phyloP scores from a whole-genome alignment of 2,888 invertebrate species.

The Bhutanitis thaidina region DNA sequence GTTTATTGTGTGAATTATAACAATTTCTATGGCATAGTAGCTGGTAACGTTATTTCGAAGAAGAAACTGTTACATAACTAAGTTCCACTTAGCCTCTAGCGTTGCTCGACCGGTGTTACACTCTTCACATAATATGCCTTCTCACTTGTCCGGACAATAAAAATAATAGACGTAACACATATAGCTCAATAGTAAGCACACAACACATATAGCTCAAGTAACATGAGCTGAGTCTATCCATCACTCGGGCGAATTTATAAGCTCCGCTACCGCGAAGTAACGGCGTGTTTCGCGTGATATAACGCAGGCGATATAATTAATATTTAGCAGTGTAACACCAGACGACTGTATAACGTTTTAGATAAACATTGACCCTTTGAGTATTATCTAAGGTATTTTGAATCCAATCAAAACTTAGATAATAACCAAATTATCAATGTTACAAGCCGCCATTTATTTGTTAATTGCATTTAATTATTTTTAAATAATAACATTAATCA shows the following conservation, averaged over 20 bases:
- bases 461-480: not conserved
- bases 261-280: too few species aligned
- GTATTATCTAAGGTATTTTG: constrained; percentile 10
- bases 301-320: too few species aligned
- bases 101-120: constrained; percentile 23
- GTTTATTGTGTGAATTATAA: constrained; percentile 73
- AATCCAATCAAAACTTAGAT: not conserved
- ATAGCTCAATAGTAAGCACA: too few species aligned
- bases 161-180: not conserved
- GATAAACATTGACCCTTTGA: constrained; percentile 3
- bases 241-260: too few species aligned
- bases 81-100: constrained; percentile 56
- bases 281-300: too few species aligned
- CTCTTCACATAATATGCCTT: not conserved
- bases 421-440: constrained; percentile 6
- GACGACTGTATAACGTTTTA: constrained; percentile 4
- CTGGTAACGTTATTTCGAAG: constrained; percentile 69
- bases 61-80: constrained; percentile 42
- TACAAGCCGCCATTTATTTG: not conserved
- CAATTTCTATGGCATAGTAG: constrained; percentile 76
- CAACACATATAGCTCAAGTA: not conserved
- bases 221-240: not conserved
- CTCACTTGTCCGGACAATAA: too few species aligned
- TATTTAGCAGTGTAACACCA: constrained; percentile 5
- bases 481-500: not conserved